Conservation (phyloP, 1,140 invertebrate species). For the Zaprionus lachaisei region DNA sequence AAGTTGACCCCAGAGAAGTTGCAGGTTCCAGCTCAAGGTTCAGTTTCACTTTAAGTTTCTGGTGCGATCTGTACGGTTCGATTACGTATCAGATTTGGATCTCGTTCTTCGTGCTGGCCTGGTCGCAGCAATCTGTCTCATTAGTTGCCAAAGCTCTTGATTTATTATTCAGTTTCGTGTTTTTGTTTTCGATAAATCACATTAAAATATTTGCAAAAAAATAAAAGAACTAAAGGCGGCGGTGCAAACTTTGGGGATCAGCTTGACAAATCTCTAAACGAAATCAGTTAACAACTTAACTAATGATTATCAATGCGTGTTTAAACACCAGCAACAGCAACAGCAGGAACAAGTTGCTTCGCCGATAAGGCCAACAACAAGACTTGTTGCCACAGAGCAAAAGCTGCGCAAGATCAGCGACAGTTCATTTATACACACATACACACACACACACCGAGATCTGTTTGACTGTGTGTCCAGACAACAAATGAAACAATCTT, state of each 20-base stretch:
- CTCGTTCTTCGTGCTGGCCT: background rate
- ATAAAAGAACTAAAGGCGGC: background rate
- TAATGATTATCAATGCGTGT: conserved; percentile 79
- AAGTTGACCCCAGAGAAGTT: background rate
- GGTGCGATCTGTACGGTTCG: conserved; percentile 1
- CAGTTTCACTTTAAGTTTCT: conserved; percentile 3
- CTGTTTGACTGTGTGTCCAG: background rate
- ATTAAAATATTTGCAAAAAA: conserved; percentile 74
- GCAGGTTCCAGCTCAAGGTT: conserved; percentile 4
- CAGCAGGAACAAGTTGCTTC: conserved; percentile 24
- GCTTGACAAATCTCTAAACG: conserved; percentile 77
- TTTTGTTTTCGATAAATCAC: conserved; percentile 67
- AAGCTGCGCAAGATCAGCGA: conserved; percentile 17
- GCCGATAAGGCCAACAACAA: conserved; percentile 41
- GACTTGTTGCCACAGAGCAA: background rate
- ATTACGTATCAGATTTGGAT: conserved; percentile 7
- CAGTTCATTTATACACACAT: conserved; percentile 25
- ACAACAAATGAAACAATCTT: conserved; percentile 58
- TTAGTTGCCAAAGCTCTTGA: conserved; percentile 72
- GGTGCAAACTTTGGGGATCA: conserved; percentile 11
- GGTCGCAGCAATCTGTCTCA: conserved; percentile 71
- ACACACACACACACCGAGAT: conserved; percentile 2
- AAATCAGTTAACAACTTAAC: conserved; percentile 82
- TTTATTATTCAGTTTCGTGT: conserved; percentile 58
- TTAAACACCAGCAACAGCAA: conserved; percentile 53